A percentile compares a stretch with the other conserved stretches of the same genome.
phyloP scores from a whole-genome alignment of 2,888 invertebrate species.

The Sisyra nigra region DNA sequence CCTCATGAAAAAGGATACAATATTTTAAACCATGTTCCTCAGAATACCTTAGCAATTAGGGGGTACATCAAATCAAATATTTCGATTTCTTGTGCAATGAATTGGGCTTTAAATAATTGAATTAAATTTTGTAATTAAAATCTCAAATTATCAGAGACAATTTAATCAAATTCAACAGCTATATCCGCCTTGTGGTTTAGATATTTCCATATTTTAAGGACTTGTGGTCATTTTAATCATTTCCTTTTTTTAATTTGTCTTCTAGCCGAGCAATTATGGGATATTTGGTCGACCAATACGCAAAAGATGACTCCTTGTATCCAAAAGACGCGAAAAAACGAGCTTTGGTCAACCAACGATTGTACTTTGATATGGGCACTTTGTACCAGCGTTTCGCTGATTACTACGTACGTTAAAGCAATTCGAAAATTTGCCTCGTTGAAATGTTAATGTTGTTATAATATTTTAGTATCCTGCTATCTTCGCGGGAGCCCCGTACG shows the following conservation, averaged over 20 bases:
- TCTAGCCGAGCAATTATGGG: slow-evolving; percentile 60
- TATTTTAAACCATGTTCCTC: too few relatives aligned
- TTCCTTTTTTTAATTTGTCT: neutral
- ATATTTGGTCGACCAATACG: slow-evolving; percentile 68
- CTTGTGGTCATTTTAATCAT: neutral
- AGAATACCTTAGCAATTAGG: too few relatives aligned
- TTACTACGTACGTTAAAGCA: slow-evolving; percentile 44
- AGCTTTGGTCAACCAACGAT: slow-evolving; percentile 59
- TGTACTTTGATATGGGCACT: slow-evolving; percentile 67
- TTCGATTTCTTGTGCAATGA: too few relatives aligned
- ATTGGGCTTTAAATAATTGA: too few relatives aligned
- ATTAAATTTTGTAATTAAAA: too few relatives aligned
- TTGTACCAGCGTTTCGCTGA: slow-evolving; percentile 52
- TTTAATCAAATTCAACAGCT: too few relatives aligned
- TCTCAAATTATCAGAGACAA: too few relatives aligned
- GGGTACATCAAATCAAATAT: too few relatives aligned
- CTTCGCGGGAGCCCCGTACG: slow-evolving; percentile 28
- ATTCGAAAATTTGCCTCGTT: slow-evolving; percentile 11
- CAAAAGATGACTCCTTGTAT: slow-evolving; percentile 55
- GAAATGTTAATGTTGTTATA: neutral
- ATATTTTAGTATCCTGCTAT: slow-evolving; percentile 29
- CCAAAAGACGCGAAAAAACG: slow-evolving; percentile 64
- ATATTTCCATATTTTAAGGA: too few relatives aligned
- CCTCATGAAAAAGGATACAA: too few relatives aligned
- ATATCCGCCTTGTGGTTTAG: too few relatives aligned